phyloP scores from a whole-genome alignment of 53 echinoderm and acorn worm species.

The Stichopus horrens region DNA sequence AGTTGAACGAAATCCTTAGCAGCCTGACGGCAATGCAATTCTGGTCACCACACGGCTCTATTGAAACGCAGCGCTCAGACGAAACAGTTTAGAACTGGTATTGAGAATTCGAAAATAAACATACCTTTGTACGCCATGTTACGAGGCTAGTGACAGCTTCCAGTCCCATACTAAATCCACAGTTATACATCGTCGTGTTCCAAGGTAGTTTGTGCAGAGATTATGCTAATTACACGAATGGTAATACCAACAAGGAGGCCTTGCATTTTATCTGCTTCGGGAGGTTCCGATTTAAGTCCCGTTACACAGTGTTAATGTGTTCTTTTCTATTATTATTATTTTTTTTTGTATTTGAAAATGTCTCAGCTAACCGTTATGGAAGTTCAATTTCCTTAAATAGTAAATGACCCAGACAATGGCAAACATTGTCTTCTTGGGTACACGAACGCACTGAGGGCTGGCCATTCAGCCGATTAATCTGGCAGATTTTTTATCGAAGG shows the following conservation, averaged over 20 bases:
- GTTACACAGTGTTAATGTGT: too few relatives aligned
- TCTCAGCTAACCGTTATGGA: constrained; percentile 1
- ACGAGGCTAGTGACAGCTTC: not conserved
- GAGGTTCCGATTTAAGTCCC: too few relatives aligned
- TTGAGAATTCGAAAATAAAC: constrained; percentile 1
- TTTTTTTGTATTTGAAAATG: not conserved
- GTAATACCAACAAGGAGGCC: not conserved
- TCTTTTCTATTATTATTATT: not conserved
- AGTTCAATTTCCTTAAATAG: constrained; percentile 3
- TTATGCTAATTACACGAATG: not conserved
- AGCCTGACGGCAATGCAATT: too few relatives aligned
- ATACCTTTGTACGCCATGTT: not conserved
- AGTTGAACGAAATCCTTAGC: too few relatives aligned
- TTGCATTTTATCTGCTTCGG: not conserved
- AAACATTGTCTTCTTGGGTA: constrained; percentile 3
- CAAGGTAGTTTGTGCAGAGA: not conserved
- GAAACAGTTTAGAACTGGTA: not conserved
- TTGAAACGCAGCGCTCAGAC: not conserved
- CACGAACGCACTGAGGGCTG: not conserved
- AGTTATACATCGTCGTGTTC: too few relatives aligned
- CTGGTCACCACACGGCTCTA: too few relatives aligned
- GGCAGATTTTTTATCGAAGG: not conserved
- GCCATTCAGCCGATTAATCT: not conserved
- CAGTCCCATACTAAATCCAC: not conserved
- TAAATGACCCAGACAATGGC: constrained; percentile 14